A percentile compares a stretch with the other conserved stretches of the same genome.
Conservation (phyloP, 2,797 vertebrate species). For the Cichlasoma orientale region DNA sequence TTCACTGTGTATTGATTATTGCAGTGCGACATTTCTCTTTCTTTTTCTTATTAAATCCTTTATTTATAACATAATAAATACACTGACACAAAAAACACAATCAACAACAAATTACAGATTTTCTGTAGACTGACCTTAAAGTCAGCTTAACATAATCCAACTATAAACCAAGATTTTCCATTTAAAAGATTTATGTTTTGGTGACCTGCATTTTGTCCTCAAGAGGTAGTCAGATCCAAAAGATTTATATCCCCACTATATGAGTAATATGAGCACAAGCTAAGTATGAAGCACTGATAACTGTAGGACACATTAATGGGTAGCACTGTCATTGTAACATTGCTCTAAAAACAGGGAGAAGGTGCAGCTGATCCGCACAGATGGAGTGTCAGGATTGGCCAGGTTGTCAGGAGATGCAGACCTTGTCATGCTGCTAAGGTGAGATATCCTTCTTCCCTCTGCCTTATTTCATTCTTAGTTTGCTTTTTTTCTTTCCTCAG, state of each 20-base stretch:
- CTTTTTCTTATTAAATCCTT: rapidly evolving
- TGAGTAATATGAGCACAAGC: too few species aligned
- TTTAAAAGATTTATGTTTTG: background rate
- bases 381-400: conserved; percentile 91
- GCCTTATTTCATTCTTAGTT: background rate
- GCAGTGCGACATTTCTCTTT: background rate
- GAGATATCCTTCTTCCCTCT: background rate
- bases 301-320: background rate
- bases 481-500: background rate
- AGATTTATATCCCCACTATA: background rate
- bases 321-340: background rate
- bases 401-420: conserved; percentile 97
- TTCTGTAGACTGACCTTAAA: too few species aligned
- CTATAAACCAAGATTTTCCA: background rate
- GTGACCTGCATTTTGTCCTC: background rate
- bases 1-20: background rate
- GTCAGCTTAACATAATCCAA: rapidly evolving
- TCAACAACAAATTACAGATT: background rate
- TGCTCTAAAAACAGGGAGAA: conserved; percentile 86
- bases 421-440: conserved; percentile 98
- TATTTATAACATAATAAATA: background rate
- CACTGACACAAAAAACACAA: background rate
- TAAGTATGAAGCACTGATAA: too few species aligned
- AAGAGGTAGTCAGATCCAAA: background rate
- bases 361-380: conserved; percentile 96